Percentiles rank a stretch among this genome's conserved stretches.
These are phyloP conservation scores for Fringilla coelebs DNA, from an alignment of 2,797 vertebrate species.

Conservation along the genomic window DNA sequence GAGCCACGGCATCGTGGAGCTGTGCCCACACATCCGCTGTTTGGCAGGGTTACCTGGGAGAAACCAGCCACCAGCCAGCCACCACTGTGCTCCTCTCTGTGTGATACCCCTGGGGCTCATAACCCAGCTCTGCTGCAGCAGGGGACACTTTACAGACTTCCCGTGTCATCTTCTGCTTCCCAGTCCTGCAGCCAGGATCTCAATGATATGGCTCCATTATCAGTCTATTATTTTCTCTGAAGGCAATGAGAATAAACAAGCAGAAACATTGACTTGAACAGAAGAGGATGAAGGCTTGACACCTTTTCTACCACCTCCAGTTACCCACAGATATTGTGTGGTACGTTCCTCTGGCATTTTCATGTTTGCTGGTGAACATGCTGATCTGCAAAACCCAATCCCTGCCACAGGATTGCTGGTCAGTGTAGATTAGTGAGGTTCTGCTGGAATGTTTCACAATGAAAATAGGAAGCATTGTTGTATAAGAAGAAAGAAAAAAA, in stretches of 20 bases:
- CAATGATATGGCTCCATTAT: background rate
- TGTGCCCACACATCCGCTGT: background rate
- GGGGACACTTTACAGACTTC: background rate
- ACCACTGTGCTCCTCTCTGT: background rate
- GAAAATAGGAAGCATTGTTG: conserved; percentile 49
- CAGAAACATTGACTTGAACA: background rate
- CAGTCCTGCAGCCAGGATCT: background rate
- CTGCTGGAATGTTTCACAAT: conserved; percentile 60
- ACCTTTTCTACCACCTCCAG: background rate
- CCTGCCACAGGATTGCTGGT: background rate
- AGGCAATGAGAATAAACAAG: background rate
- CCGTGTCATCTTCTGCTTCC: background rate
- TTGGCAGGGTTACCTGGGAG: background rate
- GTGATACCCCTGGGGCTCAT: rapidly evolving
- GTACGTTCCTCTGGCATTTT: background rate
- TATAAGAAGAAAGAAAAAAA: conserved; percentile 74
- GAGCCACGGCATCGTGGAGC: background rate
- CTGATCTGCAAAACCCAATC: conserved; percentile 19
- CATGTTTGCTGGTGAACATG: conserved; percentile 1
- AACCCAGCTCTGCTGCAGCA: background rate
- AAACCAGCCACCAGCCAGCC: background rate
- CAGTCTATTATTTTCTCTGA: background rate
- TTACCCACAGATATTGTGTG: background rate
- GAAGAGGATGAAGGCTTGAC: background rate
- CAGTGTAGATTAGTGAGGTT: conserved; percentile 63